phyloP scores from a whole-genome alignment of 2,113 vertebrate species.

The Nipponia nippon region DNA sequence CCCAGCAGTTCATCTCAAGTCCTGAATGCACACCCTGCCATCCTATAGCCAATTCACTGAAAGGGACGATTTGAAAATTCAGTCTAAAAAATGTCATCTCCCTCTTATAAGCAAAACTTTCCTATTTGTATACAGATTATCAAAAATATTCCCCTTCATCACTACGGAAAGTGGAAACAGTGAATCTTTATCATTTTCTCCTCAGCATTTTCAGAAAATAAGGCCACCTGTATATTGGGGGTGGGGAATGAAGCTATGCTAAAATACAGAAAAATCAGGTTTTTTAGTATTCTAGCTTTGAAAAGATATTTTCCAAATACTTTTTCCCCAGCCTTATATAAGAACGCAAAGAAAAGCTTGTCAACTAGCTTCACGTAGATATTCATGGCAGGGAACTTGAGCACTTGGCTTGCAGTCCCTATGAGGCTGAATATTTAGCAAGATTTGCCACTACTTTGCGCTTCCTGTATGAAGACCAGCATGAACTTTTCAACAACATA shows the following conservation, averaged over 20 bases:
- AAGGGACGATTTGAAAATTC: not conserved
- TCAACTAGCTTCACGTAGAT: not conserved
- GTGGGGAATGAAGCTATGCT: too few relatives aligned
- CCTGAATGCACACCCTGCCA: not conserved
- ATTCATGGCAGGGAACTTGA: not conserved
- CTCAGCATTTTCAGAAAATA: not conserved
- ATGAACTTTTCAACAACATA: not conserved
- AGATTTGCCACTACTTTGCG: not conserved
- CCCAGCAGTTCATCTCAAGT: not conserved
- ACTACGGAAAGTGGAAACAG: not conserved
- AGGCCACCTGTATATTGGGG: not conserved
- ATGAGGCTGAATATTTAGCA: not conserved
- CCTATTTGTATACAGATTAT: not conserved
- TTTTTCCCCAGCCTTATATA: not conserved
- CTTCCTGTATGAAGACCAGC: not conserved
- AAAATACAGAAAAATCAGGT: not conserved
- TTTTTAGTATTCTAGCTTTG: fast-evolving
- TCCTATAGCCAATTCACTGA: not conserved
- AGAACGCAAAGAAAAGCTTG: not conserved
- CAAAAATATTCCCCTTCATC: not conserved
- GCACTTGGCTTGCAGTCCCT: not conserved
- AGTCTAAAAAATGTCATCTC: not conserved
- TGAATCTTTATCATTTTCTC: not conserved
- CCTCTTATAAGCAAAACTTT: not conserved
- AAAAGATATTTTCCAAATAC: not conserved